Base-by-base conservation (phyloP, 1,140 invertebrate genomes). In the Drosophila pallidifrons region DNA sequence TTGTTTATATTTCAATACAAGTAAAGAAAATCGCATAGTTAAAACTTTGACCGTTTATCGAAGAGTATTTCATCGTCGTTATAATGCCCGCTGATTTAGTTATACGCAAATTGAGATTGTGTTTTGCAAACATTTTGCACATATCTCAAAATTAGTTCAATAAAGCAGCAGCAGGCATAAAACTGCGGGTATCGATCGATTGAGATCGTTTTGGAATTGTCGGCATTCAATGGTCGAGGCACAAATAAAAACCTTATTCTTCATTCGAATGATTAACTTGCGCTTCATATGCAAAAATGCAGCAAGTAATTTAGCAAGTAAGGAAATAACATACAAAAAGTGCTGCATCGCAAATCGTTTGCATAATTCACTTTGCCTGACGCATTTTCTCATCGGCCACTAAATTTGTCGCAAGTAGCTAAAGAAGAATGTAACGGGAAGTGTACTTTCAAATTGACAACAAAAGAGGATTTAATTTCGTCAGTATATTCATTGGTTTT, bases 141-240 rank as follows among this genome's bases (percentile, higher is more conserved):
- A 88, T 88, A 83, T 75, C 78, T 88, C 71, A 81, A 88, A 88
- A 88, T 89, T 89, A 89, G 85, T 88, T 78, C 85, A 89, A 41
- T 73, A 63, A 64, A 54, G 46, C 45, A 66, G 38, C 16, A 30
- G 38, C 16, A 30, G 28, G 41, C 7, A 47, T 54, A 52, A 38
- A 60, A 52, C 51, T 64, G 16, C 57, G n/a, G 20, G 46, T 61
- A 69, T 75, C 71, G 66, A 79, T 83, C 73, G 82, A 77, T 83
- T 74, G 74, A 70, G 73, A 83, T 83, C 72, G 43, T 46, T 38
- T 63, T 57, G 80, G 82, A 85, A 85, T 82, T 85, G 82, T 72
- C 75, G 78, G 75, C 75, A 85, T 80, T 78, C 68, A 58, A 68
- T 67, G 66, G 46, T 51, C 7, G 46, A 1, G 1, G 45, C n/a